phyloP scores from a whole-genome alignment of 2,888 invertebrate species.

The Meteorus cinctellus region DNA sequence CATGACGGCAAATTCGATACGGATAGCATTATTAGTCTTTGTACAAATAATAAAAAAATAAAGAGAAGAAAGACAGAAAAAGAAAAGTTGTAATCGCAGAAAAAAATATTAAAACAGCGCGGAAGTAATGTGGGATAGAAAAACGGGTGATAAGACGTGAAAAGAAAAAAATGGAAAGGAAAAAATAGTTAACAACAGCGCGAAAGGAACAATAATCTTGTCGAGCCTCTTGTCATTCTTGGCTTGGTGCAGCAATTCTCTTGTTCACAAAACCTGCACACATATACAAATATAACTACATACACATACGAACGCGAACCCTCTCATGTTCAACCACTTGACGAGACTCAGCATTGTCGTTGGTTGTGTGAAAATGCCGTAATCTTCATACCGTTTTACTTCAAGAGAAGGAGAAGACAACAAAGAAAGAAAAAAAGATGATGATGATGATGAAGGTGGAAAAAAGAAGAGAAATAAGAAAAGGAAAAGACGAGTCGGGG shows the following conservation, averaged over 20 bases:
- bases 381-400: slow-evolving; percentile 44
- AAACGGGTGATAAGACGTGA: not conserved
- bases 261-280: not conserved
- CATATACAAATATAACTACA: not conserved
- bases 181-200: not conserved
- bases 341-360: slow-evolving; percentile 21
- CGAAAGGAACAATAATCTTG: not conserved
- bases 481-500: not conserved
- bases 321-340: slow-evolving; percentile 25
- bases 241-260: not conserved
- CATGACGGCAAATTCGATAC: slow-evolving; percentile 17
- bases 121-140: not conserved
- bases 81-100: not conserved
- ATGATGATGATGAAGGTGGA: slow-evolving; percentile 13
- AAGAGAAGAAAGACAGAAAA: not conserved
- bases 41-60: not conserved
- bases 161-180: not conserved
- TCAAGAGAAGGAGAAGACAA: slow-evolving; percentile 24
- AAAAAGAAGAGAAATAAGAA: not conserved
- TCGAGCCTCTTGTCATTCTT: not conserved
- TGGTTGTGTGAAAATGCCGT: slow-evolving; percentile 29
- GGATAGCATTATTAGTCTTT: slow-evolving; percentile 24
- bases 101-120: not conserved
- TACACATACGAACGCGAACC: not conserved
- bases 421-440: not conserved